Evolutionary conservation across 37 sponge, comb jelly and placozoan species (phyloP).

Genomic region (Halichondria panicea): DNA sequence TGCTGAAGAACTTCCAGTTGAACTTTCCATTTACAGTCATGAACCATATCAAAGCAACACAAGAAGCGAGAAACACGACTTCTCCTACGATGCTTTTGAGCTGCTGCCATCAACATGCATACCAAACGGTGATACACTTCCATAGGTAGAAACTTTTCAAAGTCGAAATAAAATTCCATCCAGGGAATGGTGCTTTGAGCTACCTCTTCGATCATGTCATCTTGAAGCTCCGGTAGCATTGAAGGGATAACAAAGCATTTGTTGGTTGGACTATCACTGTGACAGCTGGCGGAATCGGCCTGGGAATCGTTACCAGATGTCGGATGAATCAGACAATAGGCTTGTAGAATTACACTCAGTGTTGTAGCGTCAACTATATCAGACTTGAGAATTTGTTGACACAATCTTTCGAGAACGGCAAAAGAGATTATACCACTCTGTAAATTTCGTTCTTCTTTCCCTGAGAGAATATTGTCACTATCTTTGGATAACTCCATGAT

Average conservation of each 20-base stretch:
- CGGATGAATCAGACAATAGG: constrained; percentile 52
- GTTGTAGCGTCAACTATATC: no score
- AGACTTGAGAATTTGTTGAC: no score
- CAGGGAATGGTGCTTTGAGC: neutral
- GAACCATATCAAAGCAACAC: neutral
- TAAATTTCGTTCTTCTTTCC: no score
- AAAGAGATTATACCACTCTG: no score
- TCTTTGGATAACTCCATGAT: constrained; percentile 50
- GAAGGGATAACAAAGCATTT: constrained; percentile 27
- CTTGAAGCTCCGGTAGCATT: constrained; percentile 11
- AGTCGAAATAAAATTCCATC: constrained; percentile 44
- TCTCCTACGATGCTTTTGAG: neutral
- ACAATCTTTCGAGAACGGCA: no score
- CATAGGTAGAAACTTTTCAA: constrained; percentile 50
- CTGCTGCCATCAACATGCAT: constrained; percentile 11
- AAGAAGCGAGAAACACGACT: no score
- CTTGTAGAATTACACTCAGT: constrained; percentile 47
- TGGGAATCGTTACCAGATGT: neutral
- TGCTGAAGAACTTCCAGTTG: neutral
- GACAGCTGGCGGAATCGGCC: no score
- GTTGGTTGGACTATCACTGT: no score
- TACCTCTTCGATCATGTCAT: no score
- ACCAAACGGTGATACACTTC: constrained; percentile 45
- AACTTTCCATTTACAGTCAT: constrained; percentile 14
- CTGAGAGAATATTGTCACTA: no score